Percentiles rank a stretch among this genome's conserved stretches.
These are phyloP conservation scores for Schizaphis graminum DNA, from an alignment of 2,888 invertebrate genomes.

Conservation along the genomic window DNA sequence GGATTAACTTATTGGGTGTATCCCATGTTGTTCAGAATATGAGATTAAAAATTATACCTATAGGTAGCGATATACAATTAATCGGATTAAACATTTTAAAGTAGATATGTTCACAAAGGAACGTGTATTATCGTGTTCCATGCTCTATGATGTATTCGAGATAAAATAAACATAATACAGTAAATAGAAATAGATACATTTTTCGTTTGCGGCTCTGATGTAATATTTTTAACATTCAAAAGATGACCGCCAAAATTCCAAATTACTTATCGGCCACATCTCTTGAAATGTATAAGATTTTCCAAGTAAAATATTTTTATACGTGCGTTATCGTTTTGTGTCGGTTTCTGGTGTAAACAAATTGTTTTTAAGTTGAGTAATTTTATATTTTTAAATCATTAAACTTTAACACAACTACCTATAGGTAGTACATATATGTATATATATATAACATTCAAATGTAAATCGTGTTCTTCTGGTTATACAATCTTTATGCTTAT, in stretches of 20 bases:
- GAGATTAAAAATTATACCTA: background rate
- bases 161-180: background rate
- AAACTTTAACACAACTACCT: background rate
- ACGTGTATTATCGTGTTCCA: background rate
- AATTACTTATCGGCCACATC: background rate
- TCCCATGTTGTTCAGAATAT: background rate
- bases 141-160: background rate
- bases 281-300: background rate
- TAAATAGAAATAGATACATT: background rate
- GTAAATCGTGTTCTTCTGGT: background rate
- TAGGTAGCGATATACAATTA: background rate
- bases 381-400: background rate
- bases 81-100: conserved; percentile 27
- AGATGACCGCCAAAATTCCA: background rate
- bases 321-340: conserved; percentile 26
- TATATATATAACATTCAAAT: background rate
- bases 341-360: background rate
- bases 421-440: too few species aligned
- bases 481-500: conserved; percentile 27
- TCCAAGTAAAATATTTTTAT: conserved; percentile 18
- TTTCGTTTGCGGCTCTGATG: background rate
- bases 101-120: background rate
- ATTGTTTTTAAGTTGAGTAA: background rate
- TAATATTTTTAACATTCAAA: background rate
- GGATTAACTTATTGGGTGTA: background rate